Base-by-base conservation (phyloP, 2,797 vertebrate genomes). In the Enteromius thamalakanensis region DNA sequence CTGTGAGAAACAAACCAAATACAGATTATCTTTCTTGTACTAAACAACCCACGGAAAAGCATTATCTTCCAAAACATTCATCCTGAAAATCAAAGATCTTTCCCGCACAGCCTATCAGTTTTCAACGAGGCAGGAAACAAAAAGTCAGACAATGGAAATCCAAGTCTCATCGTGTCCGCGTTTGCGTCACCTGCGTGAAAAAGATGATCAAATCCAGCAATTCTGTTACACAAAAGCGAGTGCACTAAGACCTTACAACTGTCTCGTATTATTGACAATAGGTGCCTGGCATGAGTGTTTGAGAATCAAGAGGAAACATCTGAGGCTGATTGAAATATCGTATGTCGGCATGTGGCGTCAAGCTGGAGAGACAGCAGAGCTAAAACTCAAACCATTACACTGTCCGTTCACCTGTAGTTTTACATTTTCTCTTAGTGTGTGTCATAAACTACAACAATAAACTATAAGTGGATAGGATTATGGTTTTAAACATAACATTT, bases 71-170 rank as follows among this genome's bases (percentile, higher is more conserved):
- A 32, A 65, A 83, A 80, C 37, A 81, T 69, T 78, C 67, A 34
- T 88, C 82, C 89, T 92, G 88, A 90, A 91, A 92, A 92, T 91
- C 87, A 91, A 88, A 87, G 86, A 89, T 49, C 91, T 93, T 91
- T 88, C 86, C 87, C 81, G 87, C 87, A 89, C 76, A 86, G 90
- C 87, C 80, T 85, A 89, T 90, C 92, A 91, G 80, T 91, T 89
- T 88, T 85, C 88, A 89, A 88, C 86, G 87, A 4, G 55, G 4
- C 78, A 81, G 70, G 78, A 76, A 80, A 85, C 88, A 90, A 89
- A 89, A 86, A 60, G 87, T 69, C 90, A 90, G 91, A 90, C 90
- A 89, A 86, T 90, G 89, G 91, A 88, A 90, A 87, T 89, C 91
- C 76, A 89, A 90, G 74, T 19, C 86, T 90, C 80, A 76, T 91